Percentiles rank a stretch among this genome's conserved stretches.
Evolutionary conservation across 1,140 invertebrate species (phyloP).

Genomic region (Bombus waltoni): DNA sequence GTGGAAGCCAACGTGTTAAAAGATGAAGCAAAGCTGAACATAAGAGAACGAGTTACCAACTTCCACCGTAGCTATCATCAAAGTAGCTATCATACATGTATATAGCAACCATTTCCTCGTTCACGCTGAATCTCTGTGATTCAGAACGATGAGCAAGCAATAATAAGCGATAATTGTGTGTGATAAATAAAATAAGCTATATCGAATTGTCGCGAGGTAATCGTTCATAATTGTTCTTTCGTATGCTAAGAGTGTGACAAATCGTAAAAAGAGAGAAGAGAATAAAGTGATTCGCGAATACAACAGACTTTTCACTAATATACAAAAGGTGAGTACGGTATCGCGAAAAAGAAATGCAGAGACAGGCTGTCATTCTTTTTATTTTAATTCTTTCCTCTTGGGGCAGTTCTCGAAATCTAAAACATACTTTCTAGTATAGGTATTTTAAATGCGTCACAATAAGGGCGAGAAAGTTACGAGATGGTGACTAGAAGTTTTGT

Average conservation of each 20-base stretch:
- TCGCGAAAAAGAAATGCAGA: neutral
- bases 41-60: neutral
- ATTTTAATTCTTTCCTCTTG: neutral
- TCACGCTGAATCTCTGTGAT: constrained; percentile 11
- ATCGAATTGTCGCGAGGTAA: constrained; percentile 14
- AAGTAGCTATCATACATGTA: neutral
- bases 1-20: no score
- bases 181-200: constrained; percentile 44
- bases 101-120: neutral
- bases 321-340: neutral
- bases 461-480: neutral
- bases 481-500: neutral
- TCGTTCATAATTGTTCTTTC: constrained; percentile 35
- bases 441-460: constrained; percentile 51
- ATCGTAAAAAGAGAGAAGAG: neutral
- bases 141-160: constrained; percentile 42
- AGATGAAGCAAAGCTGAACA: neutral
- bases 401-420: constrained; percentile 1
- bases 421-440: constrained; percentile 32
- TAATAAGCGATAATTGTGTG: constrained; percentile 50
- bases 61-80: neutral
- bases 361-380: neutral
- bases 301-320: neutral
- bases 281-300: neutral
- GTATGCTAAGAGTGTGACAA: neutral